Percentiles rank a stretch among this genome's conserved stretches.
Evolutionary conservation across 2,888 invertebrate species (phyloP).

Genomic region (Corythucha ciliata): DNA sequence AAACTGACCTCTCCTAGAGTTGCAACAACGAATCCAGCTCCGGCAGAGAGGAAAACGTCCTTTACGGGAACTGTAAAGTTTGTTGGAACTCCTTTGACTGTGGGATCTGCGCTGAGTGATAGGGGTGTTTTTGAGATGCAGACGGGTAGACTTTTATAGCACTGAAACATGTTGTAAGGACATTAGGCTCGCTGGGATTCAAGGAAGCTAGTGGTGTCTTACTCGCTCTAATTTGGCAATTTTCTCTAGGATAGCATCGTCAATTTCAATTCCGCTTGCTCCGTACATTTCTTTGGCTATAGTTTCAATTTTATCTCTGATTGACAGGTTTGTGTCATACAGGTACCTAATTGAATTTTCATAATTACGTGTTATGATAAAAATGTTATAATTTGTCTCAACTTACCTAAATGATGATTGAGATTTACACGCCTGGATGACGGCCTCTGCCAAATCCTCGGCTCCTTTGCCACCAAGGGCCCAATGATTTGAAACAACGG

Average conservation of each 20-base stretch:
- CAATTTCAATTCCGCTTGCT: slow-evolving; percentile 73
- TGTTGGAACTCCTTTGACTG: slow-evolving; percentile 83
- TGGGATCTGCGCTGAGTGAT: slow-evolving; percentile 83
- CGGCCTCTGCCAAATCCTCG: slow-evolving; percentile 71
- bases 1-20: slow-evolving; percentile 75
- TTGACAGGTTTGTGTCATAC: slow-evolving; percentile 58
- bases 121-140: slow-evolving; percentile 98
- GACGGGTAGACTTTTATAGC: slow-evolving; percentile 77
- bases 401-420: slow-evolving; percentile 44
- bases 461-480: slow-evolving; percentile 83
- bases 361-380: background rate
- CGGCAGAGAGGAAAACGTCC: slow-evolving; percentile 81
- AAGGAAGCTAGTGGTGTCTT: too few relatives aligned
- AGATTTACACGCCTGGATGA: slow-evolving; percentile 64
- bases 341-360: slow-evolving; percentile 50
- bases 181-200: too few relatives aligned
- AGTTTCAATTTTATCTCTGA: slow-evolving; percentile 76
- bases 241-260: slow-evolving; percentile 59
- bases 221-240: slow-evolving; percentile 60
- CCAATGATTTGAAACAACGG: slow-evolving; percentile 85
- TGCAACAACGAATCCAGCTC: slow-evolving; percentile 91
- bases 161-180: slow-evolving; percentile 56
- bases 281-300: slow-evolving; percentile 95
- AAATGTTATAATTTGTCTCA: background rate
- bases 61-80: slow-evolving; percentile 79